These are phyloP conservation scores for Urocynchramus pylzowi DNA, from an alignment of 2,113 vertebrate genomes.

Conservation along the genomic window DNA sequence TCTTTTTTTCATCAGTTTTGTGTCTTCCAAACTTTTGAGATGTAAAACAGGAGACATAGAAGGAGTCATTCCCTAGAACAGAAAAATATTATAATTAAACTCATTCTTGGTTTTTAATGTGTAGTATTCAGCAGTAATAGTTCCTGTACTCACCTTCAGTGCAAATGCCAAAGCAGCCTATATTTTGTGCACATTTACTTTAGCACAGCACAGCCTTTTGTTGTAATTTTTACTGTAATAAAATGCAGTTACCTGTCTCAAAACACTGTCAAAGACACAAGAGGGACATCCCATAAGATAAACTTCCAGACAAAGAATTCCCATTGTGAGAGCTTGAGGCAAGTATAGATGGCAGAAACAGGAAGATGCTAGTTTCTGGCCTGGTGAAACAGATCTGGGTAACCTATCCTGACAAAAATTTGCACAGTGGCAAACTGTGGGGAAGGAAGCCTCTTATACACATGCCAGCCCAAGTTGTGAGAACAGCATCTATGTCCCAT, in stretches of 20 bases:
- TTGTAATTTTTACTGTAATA: not conserved
- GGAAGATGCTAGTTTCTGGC: not conserved
- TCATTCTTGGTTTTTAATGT: not conserved
- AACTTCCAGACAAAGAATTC: not conserved
- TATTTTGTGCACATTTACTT: not conserved
- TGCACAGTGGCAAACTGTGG: accelerated
- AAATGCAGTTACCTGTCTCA: not conserved
- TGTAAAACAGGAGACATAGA: not conserved
- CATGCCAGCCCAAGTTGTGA: not conserved
- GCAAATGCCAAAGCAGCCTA: not conserved
- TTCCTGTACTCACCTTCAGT: not conserved
- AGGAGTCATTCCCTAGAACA: not conserved
- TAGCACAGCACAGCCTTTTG: not conserved
- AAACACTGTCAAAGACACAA: not conserved
- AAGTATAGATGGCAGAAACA: not conserved
- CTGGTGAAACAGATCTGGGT: not conserved
- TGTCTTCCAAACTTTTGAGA: not conserved
- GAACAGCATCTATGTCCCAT: not conserved
- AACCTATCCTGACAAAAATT: not conserved
- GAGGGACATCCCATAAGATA: not conserved
- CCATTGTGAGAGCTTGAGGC: not conserved
- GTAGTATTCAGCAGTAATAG: not conserved
- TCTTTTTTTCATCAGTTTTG: not conserved
- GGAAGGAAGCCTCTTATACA: not conserved
- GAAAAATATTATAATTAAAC: not conserved